Evolutionary conservation across 1,140 invertebrate species (phyloP).

Genomic region (Lethocerus indicus): DNA sequence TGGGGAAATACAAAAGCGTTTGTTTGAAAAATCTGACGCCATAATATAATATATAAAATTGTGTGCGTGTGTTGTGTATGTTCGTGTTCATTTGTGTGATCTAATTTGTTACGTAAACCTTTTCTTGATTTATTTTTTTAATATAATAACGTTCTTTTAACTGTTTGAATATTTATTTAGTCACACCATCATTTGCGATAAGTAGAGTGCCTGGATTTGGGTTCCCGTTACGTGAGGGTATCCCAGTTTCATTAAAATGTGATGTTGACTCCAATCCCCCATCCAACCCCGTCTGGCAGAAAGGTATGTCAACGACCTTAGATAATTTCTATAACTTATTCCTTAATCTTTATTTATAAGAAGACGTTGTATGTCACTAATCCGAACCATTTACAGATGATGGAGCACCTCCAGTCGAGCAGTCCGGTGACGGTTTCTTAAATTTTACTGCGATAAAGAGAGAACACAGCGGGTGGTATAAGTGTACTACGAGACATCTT

Average conservation of each 20-base stretch:
- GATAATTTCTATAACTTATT: no score
- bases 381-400: slow-evolving; percentile 40
- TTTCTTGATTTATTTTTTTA: no score
- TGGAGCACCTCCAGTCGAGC: slow-evolving; percentile 36
- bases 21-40: no score
- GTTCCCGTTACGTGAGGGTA: slow-evolving; percentile 64
- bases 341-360: no score
- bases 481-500: slow-evolving; percentile 65
- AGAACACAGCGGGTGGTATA: slow-evolving; percentile 75
- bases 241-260: slow-evolving; percentile 70
- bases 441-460: slow-evolving; percentile 61
- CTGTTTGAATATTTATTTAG: slow-evolving; percentile 38
- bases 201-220: slow-evolving; percentile 77
- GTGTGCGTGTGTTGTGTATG: no score
- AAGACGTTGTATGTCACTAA: no score
- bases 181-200: slow-evolving; percentile 78
- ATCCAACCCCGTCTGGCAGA: slow-evolving; percentile 69
- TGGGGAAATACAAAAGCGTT: no score
- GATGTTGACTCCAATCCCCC: slow-evolving; percentile 81
- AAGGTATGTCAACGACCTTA: slow-evolving; percentile 28
- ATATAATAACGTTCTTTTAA: no score
- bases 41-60: no score
- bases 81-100: no score
- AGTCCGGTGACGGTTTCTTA: slow-evolving; percentile 55
- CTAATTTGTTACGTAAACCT: no score